Percentiles rank a stretch among this genome's conserved stretches.
Conservation (phyloP, 2,113 vertebrate species). For the Marcusenius ussheri region DNA sequence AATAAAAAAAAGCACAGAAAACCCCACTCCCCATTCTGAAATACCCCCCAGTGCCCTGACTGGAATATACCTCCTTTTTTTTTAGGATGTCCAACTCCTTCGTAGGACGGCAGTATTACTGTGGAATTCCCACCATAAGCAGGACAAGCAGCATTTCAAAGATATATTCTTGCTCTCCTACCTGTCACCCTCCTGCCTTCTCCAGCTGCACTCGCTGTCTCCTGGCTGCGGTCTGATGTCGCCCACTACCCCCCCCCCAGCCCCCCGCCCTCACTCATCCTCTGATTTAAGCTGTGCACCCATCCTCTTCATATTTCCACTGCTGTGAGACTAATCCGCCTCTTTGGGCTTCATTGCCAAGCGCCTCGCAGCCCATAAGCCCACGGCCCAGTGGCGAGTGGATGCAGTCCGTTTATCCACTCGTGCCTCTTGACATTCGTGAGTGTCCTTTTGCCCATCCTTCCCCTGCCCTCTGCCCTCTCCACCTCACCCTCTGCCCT, state of each 20-base stretch:
- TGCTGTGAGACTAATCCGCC: slow-evolving; percentile 13
- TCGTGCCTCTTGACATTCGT: background rate
- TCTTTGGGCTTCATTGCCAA: background rate
- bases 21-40: background rate
- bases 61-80: background rate
- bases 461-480: background rate
- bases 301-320: background rate
- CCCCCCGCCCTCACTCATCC: background rate
- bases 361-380: background rate
- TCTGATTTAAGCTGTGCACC: background rate
- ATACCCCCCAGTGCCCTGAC: background rate
- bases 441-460: background rate
- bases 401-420: background rate
- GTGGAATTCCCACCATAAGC: background rate
- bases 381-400: background rate
- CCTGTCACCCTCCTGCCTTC: background rate
- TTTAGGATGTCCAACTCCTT: background rate
- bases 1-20: background rate
- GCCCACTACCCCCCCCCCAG: too few species aligned
- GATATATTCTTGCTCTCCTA: background rate
- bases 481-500: background rate
- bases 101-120: background rate
- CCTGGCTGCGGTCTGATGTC: background rate
- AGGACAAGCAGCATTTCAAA: background rate
- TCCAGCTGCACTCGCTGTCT: background rate